Evolutionary conservation across 2,797 vertebrate species (phyloP), one percentile per base, ranked within the genome.

Genomic region (Typhlichthys subterraneus): DNA sequence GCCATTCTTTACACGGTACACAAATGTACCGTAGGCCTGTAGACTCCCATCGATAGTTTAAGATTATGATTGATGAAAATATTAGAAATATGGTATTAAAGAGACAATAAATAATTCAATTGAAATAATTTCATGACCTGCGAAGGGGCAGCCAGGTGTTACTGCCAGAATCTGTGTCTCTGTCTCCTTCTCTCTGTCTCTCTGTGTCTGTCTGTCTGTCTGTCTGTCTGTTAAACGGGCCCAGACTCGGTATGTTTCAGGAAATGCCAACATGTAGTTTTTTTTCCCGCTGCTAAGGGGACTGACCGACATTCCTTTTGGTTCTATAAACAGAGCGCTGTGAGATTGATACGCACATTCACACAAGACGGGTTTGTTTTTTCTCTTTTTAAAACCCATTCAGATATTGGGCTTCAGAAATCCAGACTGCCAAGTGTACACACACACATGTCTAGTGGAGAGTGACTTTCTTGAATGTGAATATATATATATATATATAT

Each of bases 211-310:
- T 8, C 11, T 59, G 47, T 59, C 17, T 29, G 17, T 48, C 12
- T 57, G 5, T 8, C 11, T 59, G 47, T 59, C 17, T 57, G 23
- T 61, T 60, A 69, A 3, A 33, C 51, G 57, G 31, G 67, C 70
- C 69, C 74, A 68, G 73, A 74, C 79, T 73, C 58, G 0, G 51
- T 52, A 65, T 6, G 15, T 63, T 80, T 77, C 85, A 87, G 88
- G 88, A 89, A 89, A 89, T 87, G 63, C 88, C 86, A 84, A 73
- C 69, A 81, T 72, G 70, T 48, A 61, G 9, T 23, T 70, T 59
- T 61, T 56, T 67, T 68, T 45, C 59, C 76, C 63, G 58, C 57
- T 49, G 72, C 29, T 14, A 56, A 67, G 74, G 79, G 72, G 85
- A 87, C 81, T 80, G 77, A 72, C 77, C 70, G 14, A 81, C 86